These are phyloP conservation scores for Pangasius sanitwongsei DNA, from an alignment of 2,797 vertebrate species.

Conservation along the genomic window DNA sequence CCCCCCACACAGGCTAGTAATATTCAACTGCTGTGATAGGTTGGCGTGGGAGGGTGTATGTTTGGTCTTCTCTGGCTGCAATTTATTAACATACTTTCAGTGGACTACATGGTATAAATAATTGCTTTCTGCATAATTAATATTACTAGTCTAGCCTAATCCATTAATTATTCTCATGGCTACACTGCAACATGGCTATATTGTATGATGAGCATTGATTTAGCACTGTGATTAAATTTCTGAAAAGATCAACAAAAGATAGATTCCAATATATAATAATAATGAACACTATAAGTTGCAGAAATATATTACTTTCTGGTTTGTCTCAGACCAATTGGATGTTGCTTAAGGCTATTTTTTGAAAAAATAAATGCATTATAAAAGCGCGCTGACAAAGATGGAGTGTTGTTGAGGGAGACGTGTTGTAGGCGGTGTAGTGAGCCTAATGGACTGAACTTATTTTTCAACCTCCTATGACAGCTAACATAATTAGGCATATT, in stretches of 20 bases:
- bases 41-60: neutral
- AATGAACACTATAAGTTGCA: neutral
- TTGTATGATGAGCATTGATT: neutral
- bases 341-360: neutral
- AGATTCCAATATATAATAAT: neutral
- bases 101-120: neutral
- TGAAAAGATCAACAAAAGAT: neutral
- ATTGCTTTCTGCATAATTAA: neutral
- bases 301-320: neutral
- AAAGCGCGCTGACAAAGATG: neutral
- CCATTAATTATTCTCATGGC: neutral
- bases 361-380: neutral
- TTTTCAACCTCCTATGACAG: neutral
- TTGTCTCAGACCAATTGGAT: neutral
- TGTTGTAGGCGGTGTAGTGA: neutral
- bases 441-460: neutral
- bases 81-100: neutral
- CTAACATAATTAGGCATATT: constrained; percentile 19
- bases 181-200: neutral
- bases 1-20: neutral
- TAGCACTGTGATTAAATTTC: neutral
- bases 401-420: neutral
- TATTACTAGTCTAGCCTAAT: neutral
- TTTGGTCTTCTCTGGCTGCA: neutral
- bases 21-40: neutral